These are phyloP conservation scores for Peromyscus attwateri DNA, from an alignment of 2,797 vertebrate species.

Conservation along the genomic window DNA sequence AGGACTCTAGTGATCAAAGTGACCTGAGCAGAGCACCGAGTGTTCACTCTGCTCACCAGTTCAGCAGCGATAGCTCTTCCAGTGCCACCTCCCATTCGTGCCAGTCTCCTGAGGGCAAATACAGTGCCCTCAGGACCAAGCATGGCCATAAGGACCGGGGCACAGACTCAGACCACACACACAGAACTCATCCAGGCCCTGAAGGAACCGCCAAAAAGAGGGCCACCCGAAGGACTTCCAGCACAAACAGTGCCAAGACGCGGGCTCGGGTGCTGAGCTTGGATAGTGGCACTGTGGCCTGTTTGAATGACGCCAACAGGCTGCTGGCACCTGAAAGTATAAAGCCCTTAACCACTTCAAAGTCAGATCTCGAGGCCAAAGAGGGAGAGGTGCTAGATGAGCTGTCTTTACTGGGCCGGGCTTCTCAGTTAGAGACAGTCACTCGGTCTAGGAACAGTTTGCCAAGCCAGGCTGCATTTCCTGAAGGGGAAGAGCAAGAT, in stretches of 20 bases:
- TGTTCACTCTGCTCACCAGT: constrained; percentile 95
- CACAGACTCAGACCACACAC: constrained; percentile 85
- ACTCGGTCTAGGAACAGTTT: constrained; percentile 98
- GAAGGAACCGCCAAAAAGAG: constrained; percentile 92
- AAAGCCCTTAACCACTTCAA: constrained; percentile 97
- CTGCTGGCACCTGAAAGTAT: constrained; percentile 93
- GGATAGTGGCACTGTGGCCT: constrained; percentile 96
- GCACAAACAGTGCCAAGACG: constrained; percentile 94
- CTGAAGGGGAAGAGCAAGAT: constrained; percentile 94
- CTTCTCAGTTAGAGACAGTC: constrained; percentile 98
- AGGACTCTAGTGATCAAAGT: constrained; percentile 98
- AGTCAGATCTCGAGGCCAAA: constrained; percentile 99
- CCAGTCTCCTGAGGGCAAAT: constrained; percentile 95
- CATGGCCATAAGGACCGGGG: constrained; percentile 86
- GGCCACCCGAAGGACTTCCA: constrained; percentile 93
- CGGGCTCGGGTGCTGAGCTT: constrained; percentile 97
- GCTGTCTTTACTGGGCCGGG: constrained; percentile 96
- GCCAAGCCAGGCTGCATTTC: constrained; percentile 95
- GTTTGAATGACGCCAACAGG: constrained; percentile 95
- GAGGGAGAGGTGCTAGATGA: constrained; percentile 99
- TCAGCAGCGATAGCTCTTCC: constrained; percentile 97
- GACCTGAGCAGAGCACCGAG: constrained; percentile 98
- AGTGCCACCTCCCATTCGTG: constrained; percentile 95
- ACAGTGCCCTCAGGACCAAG: constrained; percentile 93
- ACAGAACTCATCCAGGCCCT: constrained; percentile 87